A percentile compares a stretch with the other conserved stretches of the same genome.
Evolutionary conservation across 1,140 invertebrate species (phyloP).

Genomic region (Sitobion miscanthi): DNA sequence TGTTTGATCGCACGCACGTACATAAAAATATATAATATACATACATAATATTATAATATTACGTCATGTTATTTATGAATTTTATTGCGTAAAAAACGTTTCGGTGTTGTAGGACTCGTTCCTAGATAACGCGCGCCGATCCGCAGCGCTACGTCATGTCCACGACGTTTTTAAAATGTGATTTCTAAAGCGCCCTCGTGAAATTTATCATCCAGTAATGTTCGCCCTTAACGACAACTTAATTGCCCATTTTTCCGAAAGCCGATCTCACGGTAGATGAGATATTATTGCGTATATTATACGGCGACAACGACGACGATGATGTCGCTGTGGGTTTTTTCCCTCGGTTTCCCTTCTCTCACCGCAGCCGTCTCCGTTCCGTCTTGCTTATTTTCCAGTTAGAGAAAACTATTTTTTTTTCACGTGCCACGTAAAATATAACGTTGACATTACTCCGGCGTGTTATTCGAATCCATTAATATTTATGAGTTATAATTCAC

Average conservation of each 20-base stretch:
- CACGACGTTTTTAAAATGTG: constrained; percentile 10
- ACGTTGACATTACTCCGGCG: constrained; percentile 6
- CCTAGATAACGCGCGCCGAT: neutral
- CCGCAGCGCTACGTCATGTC: no score
- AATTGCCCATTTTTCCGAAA: constrained; percentile 33
- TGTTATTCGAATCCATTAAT: constrained; percentile 52
- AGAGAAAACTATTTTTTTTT: constrained; percentile 24
- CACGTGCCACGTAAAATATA: constrained; percentile 30
- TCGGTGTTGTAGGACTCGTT: neutral
- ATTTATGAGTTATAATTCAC: constrained; percentile 56
- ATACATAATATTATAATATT: neutral
- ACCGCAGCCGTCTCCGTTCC: neutral
- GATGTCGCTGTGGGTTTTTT: constrained; percentile 10
- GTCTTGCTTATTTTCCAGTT: constrained; percentile 35
- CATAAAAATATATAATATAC: neutral
- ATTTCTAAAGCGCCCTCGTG: neutral
- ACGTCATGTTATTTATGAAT: neutral
- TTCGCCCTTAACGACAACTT: constrained; percentile 28
- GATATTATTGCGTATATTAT: constrained; percentile 34
- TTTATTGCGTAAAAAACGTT: neutral
- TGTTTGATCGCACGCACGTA: neutral
- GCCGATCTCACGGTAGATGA: constrained; percentile 20
- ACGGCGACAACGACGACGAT: neutral
- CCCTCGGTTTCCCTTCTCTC: neutral
- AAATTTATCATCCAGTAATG: constrained; percentile 36